These are phyloP conservation scores for Pan paniscus DNA, from an alignment of 2,113 vertebrate species.

Conservation along the genomic window DNA sequence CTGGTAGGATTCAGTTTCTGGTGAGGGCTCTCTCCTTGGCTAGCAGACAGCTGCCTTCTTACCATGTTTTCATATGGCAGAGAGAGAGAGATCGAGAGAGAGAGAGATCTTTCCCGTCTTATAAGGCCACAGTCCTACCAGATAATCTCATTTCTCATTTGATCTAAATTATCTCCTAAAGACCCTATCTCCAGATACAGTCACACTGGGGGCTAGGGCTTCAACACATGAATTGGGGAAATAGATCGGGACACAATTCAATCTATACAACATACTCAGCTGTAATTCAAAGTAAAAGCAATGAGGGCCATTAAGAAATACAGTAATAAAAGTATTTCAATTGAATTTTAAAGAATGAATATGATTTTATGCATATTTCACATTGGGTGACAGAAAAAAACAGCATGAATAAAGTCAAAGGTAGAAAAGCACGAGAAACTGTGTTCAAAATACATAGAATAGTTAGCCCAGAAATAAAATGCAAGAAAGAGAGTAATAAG, in stretches of 20 bases:
- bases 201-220: neutral
- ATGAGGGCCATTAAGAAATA: neutral
- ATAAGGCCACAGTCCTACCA: neutral
- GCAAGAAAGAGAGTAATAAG: neutral
- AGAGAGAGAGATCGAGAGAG: too few relatives aligned
- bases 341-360: neutral
- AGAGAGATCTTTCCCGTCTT: neutral
- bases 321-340: neutral
- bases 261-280: neutral
- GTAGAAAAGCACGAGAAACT: neutral
- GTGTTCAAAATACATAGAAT: neutral
- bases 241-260: neutral
- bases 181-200: neutral
- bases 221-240: too few relatives aligned
- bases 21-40: neutral
- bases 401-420: neutral
- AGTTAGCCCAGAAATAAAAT: neutral
- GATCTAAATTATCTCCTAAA: neutral
- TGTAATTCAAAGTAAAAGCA: neutral
- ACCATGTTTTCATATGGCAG: neutral
- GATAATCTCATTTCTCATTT: neutral
- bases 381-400: neutral
- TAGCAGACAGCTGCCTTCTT: neutral
- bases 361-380: neutral
- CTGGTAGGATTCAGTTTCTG: neutral